Evolutionary conservation across 2,113 vertebrate genomes (phyloP).

Genomic region (Otus sunia): DNA sequence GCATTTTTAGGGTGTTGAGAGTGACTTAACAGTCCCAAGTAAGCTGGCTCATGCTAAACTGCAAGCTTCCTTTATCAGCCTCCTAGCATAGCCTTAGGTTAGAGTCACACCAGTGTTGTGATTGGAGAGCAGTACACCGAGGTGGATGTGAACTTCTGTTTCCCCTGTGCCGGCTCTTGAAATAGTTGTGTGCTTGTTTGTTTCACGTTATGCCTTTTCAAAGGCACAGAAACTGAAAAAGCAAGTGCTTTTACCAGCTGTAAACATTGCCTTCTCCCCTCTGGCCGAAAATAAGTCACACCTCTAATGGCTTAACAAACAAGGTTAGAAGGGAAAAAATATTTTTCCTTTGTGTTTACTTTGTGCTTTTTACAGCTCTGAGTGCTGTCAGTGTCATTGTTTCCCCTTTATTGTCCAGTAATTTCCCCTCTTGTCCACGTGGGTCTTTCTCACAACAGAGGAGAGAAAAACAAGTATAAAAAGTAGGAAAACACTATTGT

Average conservation of each 20-base stretch:
- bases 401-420: constrained; percentile 60
- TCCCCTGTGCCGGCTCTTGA: not conserved
- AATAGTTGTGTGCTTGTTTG: not conserved
- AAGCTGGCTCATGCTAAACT: not conserved
- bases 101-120: not conserved
- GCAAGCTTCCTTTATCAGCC: not conserved
- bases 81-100: not conserved
- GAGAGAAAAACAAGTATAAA: constrained; percentile 57
- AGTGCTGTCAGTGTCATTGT: constrained; percentile 56
- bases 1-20: not conserved
- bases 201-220: not conserved
- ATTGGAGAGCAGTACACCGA: rapidly evolving
- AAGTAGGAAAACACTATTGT: constrained; percentile 58
- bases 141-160: not conserved
- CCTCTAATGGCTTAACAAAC: constrained; percentile 35
- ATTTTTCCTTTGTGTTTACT: constrained; percentile 41
- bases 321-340: constrained; percentile 30
- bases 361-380: constrained; percentile 47
- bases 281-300: not conserved
- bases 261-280: not conserved
- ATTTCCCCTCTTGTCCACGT: constrained; percentile 55
- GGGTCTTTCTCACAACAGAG: constrained; percentile 45
- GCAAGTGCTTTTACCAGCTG: not conserved
- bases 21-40: not conserved
- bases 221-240: not conserved